Percentiles rank a stretch among this genome's conserved stretches.
Evolutionary conservation across 2,888 invertebrate genomes (phyloP).

Genomic region (Gortyna flavago): DNA sequence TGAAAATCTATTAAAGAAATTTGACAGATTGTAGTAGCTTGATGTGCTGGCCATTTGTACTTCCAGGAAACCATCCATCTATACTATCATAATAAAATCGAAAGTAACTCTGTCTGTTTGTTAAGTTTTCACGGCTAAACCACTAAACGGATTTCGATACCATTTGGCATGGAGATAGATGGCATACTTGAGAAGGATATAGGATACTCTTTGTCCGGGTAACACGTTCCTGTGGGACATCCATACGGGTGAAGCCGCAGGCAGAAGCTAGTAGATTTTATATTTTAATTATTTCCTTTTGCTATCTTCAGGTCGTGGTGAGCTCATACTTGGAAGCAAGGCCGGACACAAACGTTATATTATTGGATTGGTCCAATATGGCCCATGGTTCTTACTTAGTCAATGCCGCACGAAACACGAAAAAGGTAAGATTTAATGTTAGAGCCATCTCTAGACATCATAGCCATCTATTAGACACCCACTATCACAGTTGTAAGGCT

Average conservation of each 20-base stretch:
- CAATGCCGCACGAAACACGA: constrained; percentile 91
- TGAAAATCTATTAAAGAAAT: no score
- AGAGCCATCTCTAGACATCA: no score
- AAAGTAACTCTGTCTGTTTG: not conserved
- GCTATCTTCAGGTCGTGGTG: constrained; percentile 83
- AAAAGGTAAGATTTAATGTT: constrained; percentile 80
- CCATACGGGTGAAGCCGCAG: not conserved
- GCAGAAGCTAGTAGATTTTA: not conserved
- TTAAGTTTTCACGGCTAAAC: not conserved
- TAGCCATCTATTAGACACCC: constrained; percentile 28
- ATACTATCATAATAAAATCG: no score
- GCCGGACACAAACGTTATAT: constrained; percentile 84
- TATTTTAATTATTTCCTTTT: not conserved
- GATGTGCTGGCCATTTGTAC: no score
- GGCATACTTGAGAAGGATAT: not conserved
- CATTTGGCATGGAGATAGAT: no score
- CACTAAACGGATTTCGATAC: not conserved
- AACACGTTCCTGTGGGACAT: not conserved
- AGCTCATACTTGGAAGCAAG: constrained; percentile 84
- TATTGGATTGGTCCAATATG: constrained; percentile 89
- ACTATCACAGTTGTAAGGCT: not conserved
- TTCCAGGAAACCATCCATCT: no score
- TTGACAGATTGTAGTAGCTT: no score
- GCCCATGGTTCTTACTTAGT: constrained; percentile 88
- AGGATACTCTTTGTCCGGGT: no score